Base-by-base conservation (phyloP, 2,113 vertebrate genomes). In the Lasiurus cinereus region DNA sequence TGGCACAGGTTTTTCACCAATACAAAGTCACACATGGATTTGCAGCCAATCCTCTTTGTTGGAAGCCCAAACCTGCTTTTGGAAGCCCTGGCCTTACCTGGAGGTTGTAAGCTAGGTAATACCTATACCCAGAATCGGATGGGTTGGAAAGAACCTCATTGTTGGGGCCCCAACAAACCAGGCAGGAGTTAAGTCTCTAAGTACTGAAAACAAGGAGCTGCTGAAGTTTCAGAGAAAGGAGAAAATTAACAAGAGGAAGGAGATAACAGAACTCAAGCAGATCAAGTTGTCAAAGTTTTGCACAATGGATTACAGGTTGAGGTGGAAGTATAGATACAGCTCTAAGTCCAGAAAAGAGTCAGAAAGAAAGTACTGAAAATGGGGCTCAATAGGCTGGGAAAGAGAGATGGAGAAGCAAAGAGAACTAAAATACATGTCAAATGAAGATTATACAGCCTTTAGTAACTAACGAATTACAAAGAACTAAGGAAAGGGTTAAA, bases 131-230 rank as follows among this genome's bases (percentile, higher is more conserved):
- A 83, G 84, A 96, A 83, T 39, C 52, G 18, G 89, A 78, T 84
- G 87, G 69, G 59, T 0, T 46, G 77, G 80, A 73, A 29, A 52
- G 74, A 88, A 67, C 59, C 91, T 91, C 86, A 87, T 73, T 84
- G 66, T 4, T 69, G 66, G 73, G 86, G 50, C 66, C 80, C 73
- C 66, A 74, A 84, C 78, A 92, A 92, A 80, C 80, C 64, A 88
- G 69, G 73, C 36, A 92, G 79, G 70, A 95, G 76, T 83, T 95
- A 85, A 76, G 56, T 72, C 80, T 94, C 91, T 76, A 92, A 62
- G 43, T 59, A 86, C 50, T 50, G 43, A 67, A 88, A 85, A 88
- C 56, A 54, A 67, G 86, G 73, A 54, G 66, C 43, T 93, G 92
- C 88, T 72, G 29, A 31, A 78, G 43, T 92, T 94, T 78, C 78